Evolutionary conservation across 2,113 vertebrate genomes (phyloP).

Genomic region (Zeus faber): DNA sequence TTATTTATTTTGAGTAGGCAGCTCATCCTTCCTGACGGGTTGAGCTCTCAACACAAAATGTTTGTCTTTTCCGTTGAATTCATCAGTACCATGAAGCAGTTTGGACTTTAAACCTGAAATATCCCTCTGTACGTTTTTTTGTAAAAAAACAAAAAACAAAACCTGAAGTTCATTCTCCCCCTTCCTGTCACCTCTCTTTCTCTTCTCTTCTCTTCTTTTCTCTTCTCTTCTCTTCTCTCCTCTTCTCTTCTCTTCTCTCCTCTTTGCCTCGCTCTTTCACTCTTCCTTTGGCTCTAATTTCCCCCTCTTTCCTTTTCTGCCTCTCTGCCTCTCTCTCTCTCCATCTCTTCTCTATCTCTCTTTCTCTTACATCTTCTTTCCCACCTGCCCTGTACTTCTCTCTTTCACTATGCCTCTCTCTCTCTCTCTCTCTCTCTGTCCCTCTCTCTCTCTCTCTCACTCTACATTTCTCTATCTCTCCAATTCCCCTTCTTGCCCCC

Average conservation of each 20-base stretch:
- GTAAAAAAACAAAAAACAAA: constrained; percentile 64
- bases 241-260: constrained; percentile 1
- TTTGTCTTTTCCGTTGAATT: constrained; percentile 68
- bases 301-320: constrained; percentile 7
- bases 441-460: constrained; percentile 35
- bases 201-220: constrained; percentile 2
- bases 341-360: constrained; percentile 34
- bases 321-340: not conserved
- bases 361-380: constrained; percentile 9
- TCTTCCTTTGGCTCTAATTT: no score
- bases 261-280: constrained; percentile 9
- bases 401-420: constrained; percentile 15
- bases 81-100: constrained; percentile 70
- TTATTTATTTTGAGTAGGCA: constrained; percentile 64
- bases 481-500: constrained; percentile 32
- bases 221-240: constrained; percentile 2
- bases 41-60: constrained; percentile 69
- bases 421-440: not conserved
- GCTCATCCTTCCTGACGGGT: constrained; percentile 65
- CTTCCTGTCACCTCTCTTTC: constrained; percentile 71
- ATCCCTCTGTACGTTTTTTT: constrained; percentile 74
- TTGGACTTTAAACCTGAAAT: constrained; percentile 72
- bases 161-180: constrained; percentile 76
- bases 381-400: constrained; percentile 23
- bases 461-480: constrained; percentile 1